These are phyloP conservation scores for Pterostichus madidus DNA, from an alignment of 2,888 invertebrate species.

Conservation along the genomic window DNA sequence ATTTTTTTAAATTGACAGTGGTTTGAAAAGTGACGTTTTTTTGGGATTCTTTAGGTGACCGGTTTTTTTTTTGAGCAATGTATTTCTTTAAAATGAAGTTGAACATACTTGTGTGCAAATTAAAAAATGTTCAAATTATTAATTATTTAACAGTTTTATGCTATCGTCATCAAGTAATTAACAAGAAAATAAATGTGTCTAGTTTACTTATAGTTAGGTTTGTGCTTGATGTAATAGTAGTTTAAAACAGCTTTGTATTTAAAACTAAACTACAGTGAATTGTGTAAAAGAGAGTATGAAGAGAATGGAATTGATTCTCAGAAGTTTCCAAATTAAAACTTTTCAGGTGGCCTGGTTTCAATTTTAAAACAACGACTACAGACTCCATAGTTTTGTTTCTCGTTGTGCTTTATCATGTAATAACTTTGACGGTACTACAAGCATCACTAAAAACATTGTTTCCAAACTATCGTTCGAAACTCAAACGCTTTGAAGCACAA, in stretches of 20 bases:
- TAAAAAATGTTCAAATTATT: too few species aligned
- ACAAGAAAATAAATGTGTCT: too few species aligned
- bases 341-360: conserved; percentile 51
- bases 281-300: conserved; percentile 6
- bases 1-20: too few species aligned
- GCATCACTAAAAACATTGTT: conserved; percentile 46
- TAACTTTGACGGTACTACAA: conserved; percentile 41
- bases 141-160: too few species aligned
- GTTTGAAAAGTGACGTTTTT: too few species aligned
- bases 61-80: too few species aligned
- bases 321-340: conserved; percentile 52
- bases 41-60: too few species aligned
- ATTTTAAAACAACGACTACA: conserved; percentile 11
- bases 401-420: conserved; percentile 47
- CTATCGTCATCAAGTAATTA: too few species aligned
- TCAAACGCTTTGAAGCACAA: neutral
- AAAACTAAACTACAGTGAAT: conserved; percentile 35
- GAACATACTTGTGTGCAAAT: too few species aligned
- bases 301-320: conserved; percentile 28
- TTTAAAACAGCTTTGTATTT: neutral
- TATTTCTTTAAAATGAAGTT: too few species aligned
- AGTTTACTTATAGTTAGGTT: too few species aligned
- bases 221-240: neutral
- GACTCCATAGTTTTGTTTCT: conserved; percentile 37
- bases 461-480: conserved; percentile 23